Evolutionary conservation across 2,113 vertebrate species (phyloP).

Genomic region (Hylia prasina): DNA sequence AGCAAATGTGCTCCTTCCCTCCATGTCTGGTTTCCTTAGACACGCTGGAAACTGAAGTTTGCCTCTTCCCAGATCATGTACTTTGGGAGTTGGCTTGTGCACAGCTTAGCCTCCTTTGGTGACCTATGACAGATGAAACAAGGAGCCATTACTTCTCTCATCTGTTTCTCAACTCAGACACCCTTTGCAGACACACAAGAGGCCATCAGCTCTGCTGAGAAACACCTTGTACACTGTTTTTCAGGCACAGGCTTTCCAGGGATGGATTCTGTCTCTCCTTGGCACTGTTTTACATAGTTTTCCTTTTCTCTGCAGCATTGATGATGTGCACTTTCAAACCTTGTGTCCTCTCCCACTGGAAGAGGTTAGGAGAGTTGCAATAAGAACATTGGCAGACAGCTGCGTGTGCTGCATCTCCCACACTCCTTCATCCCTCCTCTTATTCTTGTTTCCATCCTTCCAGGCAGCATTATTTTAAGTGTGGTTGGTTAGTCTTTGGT

Average conservation of each 20-base stretch:
- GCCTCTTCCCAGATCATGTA: fast-evolving
- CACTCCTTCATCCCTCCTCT: not conserved
- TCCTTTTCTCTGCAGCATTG: not conserved
- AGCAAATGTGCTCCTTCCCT: not conserved
- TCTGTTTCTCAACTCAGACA: not conserved
- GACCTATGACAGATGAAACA: not conserved
- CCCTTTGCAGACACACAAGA: not conserved
- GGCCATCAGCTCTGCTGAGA: not conserved
- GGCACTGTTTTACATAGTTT: not conserved
- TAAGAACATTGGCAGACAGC: not conserved
- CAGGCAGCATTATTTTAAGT: not conserved
- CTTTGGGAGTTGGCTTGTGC: not conserved
- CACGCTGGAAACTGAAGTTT: fast-evolving
- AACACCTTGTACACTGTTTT: not conserved
- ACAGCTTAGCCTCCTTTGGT: not conserved
- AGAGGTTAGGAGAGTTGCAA: not conserved
- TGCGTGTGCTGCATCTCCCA: not conserved
- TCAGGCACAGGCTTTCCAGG: not conserved
- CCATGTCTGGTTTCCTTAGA: fast-evolving
- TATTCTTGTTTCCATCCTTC: not conserved
- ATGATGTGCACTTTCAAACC: fast-evolving
- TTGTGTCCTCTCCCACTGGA: not conserved
- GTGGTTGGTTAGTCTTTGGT: not conserved
- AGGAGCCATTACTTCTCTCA: not conserved
- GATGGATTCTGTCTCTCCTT: not conserved